Evolutionary conservation across 2,888 invertebrate species (phyloP), one percentile per base, ranked within the genome.

Genomic region (Lomographa bimaculata): DNA sequence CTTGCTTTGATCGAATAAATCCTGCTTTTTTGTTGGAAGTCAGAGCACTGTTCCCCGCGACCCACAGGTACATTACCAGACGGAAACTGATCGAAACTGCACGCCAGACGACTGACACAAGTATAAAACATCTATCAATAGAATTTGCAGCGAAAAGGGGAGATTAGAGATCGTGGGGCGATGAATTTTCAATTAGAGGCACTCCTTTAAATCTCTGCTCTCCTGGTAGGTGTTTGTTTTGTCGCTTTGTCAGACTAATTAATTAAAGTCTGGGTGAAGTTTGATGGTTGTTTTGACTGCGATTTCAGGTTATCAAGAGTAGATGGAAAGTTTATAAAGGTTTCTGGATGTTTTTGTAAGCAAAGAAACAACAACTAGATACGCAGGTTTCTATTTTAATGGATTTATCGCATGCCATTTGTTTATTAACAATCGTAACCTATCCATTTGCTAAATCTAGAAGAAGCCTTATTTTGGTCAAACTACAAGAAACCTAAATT

Each of bases 81-180:
- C 68, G 58, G 59, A 64, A 57, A 64, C 72, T 62, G 74, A 74
- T 72, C 75, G 75, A 74, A 72, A 64, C 65, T 71, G 72, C 75
- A 65, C 42, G 67, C 73, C 73, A 73, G 74, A 71, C 54, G 49
- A 65, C 39, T 24, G 33, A 58, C 53, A 62, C 46, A 56, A 37
- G 14, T 27, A 41, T 30, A 41, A 9, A 27, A 18, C 44, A 36
- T 53, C 41, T 41, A 44, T 48, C 38, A 44, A 46, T 50, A 35
- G 33, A 44, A 32, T 43, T 14, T 46, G 42, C 35, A 28, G 38
- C 26, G 24, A 30, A n/a, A 46, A 41, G 47, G 54, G 54, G 51
- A 46, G 49, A 50, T 54, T 54, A 50, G 45, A 47, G 54, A 54
- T 54, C 47, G 46, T 41, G 39, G 46, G 49, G 54, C 38, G 50